phyloP scores from a whole-genome alignment of 2,888 invertebrate species.

The Flexamia atlantica region DNA sequence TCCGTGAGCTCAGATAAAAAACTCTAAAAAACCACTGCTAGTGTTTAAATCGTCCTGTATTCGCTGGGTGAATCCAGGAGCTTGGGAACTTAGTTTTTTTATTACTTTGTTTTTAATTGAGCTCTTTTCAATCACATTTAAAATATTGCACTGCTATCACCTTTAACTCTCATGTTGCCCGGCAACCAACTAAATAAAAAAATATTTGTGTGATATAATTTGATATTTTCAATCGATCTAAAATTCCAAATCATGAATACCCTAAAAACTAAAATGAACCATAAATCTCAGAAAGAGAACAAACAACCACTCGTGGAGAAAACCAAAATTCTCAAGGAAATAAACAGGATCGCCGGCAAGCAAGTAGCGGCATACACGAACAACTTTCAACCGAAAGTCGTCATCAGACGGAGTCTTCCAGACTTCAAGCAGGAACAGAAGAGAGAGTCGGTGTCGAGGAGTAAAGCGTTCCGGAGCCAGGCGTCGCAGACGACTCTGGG shows the following conservation, averaged over 20 bases:
- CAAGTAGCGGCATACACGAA: not conserved
- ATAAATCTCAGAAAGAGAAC: slow-evolving; percentile 22
- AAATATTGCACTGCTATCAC: no score
- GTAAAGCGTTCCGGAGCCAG: slow-evolving; percentile 1
- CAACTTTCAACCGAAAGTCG: not conserved
- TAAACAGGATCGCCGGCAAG: slow-evolving; percentile 25
- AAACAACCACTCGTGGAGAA: not conserved
- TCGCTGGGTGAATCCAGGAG: no score
- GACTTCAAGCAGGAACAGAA: slow-evolving; percentile 10
- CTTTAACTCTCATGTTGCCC: no score
- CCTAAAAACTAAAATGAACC: slow-evolving; percentile 28
- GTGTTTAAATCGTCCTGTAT: no score
- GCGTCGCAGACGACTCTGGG: slow-evolving; percentile 22
- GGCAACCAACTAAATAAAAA: slow-evolving; percentile 4
- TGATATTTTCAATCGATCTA: not conserved
- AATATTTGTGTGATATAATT: not conserved
- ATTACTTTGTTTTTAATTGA: no score
- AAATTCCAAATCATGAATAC: slow-evolving; percentile 25
- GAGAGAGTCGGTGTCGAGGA: not conserved
- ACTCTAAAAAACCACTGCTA: no score
- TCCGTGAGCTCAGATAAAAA: no score
- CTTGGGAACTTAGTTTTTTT: no score
- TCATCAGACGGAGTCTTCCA: slow-evolving; percentile 4
- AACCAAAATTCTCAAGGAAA: slow-evolving; percentile 35
- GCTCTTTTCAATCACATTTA: no score